These are phyloP conservation scores for Melanostoma mellinum DNA, from an alignment of 2,888 invertebrate genomes.

Conservation along the genomic window DNA sequence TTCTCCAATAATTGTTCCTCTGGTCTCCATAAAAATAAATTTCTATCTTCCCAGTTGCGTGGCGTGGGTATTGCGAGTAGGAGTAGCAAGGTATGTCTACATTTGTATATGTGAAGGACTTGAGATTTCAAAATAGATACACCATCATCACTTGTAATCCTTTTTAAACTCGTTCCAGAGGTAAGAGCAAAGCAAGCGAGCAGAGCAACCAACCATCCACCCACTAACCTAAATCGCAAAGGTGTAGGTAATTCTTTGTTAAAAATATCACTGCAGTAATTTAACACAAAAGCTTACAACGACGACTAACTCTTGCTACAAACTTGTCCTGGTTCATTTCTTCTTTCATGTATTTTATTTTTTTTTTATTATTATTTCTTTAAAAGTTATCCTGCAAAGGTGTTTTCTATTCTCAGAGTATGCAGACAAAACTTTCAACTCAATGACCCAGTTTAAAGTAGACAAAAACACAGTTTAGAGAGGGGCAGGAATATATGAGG, in stretches of 20 bases:
- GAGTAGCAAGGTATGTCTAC: too few species aligned
- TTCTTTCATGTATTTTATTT: slow-evolving; percentile 22
- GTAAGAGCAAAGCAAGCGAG: not conserved
- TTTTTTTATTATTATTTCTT: slow-evolving; percentile 12
- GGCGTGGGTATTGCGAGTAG: too few species aligned
- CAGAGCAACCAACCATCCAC: slow-evolving; percentile 2
- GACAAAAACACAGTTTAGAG: slow-evolving; percentile 12
- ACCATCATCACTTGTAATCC: slow-evolving; percentile 32
- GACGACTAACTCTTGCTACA: slow-evolving; percentile 27
- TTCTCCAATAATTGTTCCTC: slow-evolving; percentile 16
- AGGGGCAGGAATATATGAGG: not conserved
- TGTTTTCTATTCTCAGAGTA: slow-evolving; percentile 39
- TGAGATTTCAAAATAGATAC: slow-evolving; percentile 4
- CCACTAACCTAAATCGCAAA: slow-evolving; percentile 36
- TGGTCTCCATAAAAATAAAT: slow-evolving; percentile 30
- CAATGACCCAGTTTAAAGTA: slow-evolving; percentile 43
- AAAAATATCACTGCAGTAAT: slow-evolving; percentile 58
- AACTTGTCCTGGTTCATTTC: slow-evolving; percentile 61
- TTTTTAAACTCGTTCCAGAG: not conserved
- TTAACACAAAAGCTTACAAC: slow-evolving; percentile 59
- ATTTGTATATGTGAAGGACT: not conserved
- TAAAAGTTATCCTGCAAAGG: slow-evolving; percentile 30
- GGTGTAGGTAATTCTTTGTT: slow-evolving; percentile 31
- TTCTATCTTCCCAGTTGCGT: not conserved
- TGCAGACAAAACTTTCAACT: slow-evolving; percentile 49